Percentiles rank a stretch among this genome's conserved stretches.
Evolutionary conservation across 2,888 invertebrate species (phyloP).

Genomic region (Homarus gammarus): DNA sequence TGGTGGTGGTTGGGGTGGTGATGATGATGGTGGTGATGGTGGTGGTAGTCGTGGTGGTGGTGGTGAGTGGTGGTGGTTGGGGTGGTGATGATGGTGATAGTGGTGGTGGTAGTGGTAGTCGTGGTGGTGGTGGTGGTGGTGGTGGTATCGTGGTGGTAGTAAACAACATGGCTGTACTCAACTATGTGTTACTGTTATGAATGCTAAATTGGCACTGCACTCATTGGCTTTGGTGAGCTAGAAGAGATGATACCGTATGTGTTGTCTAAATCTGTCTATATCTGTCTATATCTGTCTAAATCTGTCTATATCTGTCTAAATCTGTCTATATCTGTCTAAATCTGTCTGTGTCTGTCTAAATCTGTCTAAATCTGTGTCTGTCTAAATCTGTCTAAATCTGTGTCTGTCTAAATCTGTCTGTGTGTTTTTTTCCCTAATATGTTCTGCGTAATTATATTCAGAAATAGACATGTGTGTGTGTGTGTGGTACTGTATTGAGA

Average conservation of each 20-base stretch:
- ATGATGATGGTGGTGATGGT: too few relatives aligned
- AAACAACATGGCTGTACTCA: too few relatives aligned
- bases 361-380: conserved; percentile 8
- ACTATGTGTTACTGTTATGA: too few relatives aligned
- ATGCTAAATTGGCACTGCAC: too few relatives aligned
- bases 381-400: background rate
- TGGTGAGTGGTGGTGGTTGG: background rate
- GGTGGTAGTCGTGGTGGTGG: too few relatives aligned
- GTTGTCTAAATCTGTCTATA: too few relatives aligned
- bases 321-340: background rate
- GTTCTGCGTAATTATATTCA: background rate
- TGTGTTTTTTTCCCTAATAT: background rate
- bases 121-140: background rate
- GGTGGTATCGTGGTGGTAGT: background rate
- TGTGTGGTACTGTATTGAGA: background rate
- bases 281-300: too few relatives aligned
- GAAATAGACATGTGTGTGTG: background rate
- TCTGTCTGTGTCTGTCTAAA: background rate
- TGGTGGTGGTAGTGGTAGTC: background rate
- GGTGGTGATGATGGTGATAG: background rate
- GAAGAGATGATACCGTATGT: too few relatives aligned
- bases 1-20: background rate
- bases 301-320: background rate
- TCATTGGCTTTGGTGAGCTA: too few relatives aligned
- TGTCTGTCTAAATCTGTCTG: too few relatives aligned